phyloP scores from a whole-genome alignment of 2,113 vertebrate species.

The Chaetorhynchus papuensis region DNA sequence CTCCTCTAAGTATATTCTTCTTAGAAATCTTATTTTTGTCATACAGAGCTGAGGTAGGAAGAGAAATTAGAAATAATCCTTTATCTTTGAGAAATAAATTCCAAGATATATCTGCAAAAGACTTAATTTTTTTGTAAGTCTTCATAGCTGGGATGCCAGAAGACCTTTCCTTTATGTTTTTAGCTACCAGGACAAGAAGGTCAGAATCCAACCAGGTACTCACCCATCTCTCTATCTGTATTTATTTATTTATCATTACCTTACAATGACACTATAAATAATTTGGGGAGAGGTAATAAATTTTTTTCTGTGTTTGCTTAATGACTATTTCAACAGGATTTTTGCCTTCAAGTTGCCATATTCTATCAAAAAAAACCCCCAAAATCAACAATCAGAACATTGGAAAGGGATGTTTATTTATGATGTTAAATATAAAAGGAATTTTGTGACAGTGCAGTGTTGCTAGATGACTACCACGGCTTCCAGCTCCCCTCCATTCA shows the following conservation, averaged over 20 bases:
- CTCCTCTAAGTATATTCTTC: neutral
- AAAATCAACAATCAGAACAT: neutral
- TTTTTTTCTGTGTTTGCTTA: neutral
- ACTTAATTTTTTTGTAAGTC: neutral
- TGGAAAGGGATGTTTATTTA: neutral
- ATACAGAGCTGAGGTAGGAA: neutral
- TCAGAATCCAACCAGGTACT: neutral
- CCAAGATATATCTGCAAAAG: neutral
- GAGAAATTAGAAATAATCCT: neutral
- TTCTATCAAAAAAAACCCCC: neutral
- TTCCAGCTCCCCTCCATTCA: neutral
- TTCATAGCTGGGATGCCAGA: neutral
- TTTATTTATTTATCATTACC: neutral
- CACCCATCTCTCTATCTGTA: neutral
- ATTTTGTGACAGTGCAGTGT: neutral
- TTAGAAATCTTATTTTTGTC: neutral
- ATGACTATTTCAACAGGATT: neutral
- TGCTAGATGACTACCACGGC: neutral
- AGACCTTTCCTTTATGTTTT: neutral
- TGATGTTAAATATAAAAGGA: neutral
- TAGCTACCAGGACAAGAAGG: neutral
- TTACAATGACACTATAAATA: neutral
- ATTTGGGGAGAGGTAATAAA: neutral
- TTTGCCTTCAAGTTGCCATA: neutral
- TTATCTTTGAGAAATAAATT: neutral